Evolutionary conservation across 2,888 invertebrate genomes (phyloP).

Genomic region (Mythimna lalbum): DNA sequence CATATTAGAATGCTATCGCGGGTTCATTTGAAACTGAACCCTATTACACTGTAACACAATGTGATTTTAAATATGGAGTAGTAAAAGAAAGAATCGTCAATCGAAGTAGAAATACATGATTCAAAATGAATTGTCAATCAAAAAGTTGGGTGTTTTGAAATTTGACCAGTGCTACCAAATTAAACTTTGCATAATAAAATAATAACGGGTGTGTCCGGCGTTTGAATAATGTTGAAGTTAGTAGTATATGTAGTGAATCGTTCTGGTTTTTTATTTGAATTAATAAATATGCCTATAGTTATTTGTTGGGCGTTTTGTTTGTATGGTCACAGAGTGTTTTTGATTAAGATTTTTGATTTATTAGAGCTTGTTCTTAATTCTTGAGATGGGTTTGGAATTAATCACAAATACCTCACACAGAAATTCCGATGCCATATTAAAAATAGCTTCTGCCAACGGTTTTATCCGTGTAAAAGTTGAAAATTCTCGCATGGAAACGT

Average conservation of each 20-base stretch:
- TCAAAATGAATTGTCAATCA: conserved; percentile 67
- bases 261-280: conserved; percentile 50
- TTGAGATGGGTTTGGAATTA: conserved; percentile 2
- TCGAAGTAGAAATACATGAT: conserved; percentile 54
- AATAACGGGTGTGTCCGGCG: conserved; percentile 53
- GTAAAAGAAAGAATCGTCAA: conserved; percentile 49
- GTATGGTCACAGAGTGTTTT: conserved; percentile 36
- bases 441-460: neutral
- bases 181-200: conserved; percentile 59
- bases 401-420: conserved; percentile 1
- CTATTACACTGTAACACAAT: conserved; percentile 36
- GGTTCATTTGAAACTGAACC: conserved; percentile 66
- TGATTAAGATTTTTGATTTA: conserved; percentile 50
- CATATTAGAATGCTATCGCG: conserved; percentile 83
- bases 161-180: conserved; percentile 62
- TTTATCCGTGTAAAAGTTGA: no score
- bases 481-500: no score
- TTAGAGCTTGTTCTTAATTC: conserved; percentile 25
- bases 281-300: conserved; percentile 30
- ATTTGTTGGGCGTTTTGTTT: conserved; percentile 60
- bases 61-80: conserved; percentile 25
- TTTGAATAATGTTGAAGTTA: conserved; percentile 56
- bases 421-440: neutral
- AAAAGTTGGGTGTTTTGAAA: conserved; percentile 60
- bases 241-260: conserved; percentile 33